Evolutionary conservation across 2,888 invertebrate genomes (phyloP), one percentile per base, ranked within the genome.

Genomic region (Hymenopus coronatus): DNA sequence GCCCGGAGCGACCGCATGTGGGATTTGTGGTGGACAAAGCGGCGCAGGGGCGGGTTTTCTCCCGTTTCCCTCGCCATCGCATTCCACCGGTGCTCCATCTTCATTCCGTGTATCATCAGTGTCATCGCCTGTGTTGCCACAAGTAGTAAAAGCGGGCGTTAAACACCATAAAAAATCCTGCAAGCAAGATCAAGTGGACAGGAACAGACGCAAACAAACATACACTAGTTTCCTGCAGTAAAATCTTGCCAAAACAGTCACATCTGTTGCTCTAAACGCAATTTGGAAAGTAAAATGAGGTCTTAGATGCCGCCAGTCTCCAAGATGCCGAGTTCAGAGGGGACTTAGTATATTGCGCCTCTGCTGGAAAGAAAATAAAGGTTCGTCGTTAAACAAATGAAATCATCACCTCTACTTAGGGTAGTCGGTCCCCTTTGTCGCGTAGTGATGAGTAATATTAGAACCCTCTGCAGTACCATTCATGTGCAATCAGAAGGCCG

Each of bases 401-500:
- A 70, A 70, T 70, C 54, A 70, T 70, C 54, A 70, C 54, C 54
- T 70, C 54, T 6, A 70, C 54, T 70, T 70, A 70, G 54, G 54
- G 54, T 70, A 70, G 54, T 70, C 20, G 54, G 54, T 70, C 54
- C 54, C 54, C 54, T 70, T 70, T 20, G 54, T 25, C 54, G 54
- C 54, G 25, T 70, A 70, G 54, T 15, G 54, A 70, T 70, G 54
- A 70, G 54, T 70, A 70, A 70, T 70, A 70, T 70, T 70, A 70
- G 54, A 70, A 70, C 54, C 54, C 54, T 70, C 54, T 70, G 54
- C 54, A 70, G 54, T 25, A 70, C 54, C 81, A 86, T 86, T 86
- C 86, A 86, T 86, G 28, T 86, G 86, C 86, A 86, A 86, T 86
- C 86, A 86, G 70, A 27, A 70, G 54, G 54, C 54, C 25, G 28